Base-by-base conservation (phyloP, 1,140 invertebrate species). In the Aphis craccivora region DNA sequence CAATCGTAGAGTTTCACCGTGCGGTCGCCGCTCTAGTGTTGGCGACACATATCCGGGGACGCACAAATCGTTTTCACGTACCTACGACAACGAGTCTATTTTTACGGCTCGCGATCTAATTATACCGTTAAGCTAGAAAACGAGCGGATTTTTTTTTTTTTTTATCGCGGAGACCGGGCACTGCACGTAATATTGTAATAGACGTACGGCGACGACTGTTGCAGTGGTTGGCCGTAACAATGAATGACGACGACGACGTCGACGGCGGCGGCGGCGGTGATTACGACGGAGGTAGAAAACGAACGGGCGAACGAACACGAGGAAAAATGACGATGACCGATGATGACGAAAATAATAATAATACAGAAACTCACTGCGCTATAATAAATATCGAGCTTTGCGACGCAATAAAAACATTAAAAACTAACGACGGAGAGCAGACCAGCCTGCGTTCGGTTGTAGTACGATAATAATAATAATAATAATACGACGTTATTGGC, bases 31-130 rank as follows among this genome's bases (percentile, higher is more conserved):
- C 30, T 88, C 88, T 67, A 90, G 43, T 67, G 53, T 90, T 90
- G 25, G 55, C 89, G 89, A 60, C 40, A 90, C 37, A 60, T 55
- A 92, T 92, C 25, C 22, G 30, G 48, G 76, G n/a, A 30, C 76
- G 67, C 76, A 83, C 76, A 76, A 76, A 76, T 76, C 60, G 60
- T 76, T 76, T 76, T 51, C 35, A 55, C 37, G 43, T 90, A 60
- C 35, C 18, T 90, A 40, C 55, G 48, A 51, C 40, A 51, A 84
- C n/a, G 45, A 67, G 55, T 93, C 91, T 93, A 93, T 93, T 93
- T 93, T 93, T 93, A 93, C 76, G 91, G 91, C 91, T 93, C 81
- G 37, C 91, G 91, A 55, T 93, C 91, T 93, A 93, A 93, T 93
- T 86, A 93, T 93, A 93, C 35, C 84, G 81, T 93, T 84, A 45